These are phyloP conservation scores for Xestia xanthographa DNA, from an alignment of 2,888 invertebrate genomes.

Conservation along the genomic window DNA sequence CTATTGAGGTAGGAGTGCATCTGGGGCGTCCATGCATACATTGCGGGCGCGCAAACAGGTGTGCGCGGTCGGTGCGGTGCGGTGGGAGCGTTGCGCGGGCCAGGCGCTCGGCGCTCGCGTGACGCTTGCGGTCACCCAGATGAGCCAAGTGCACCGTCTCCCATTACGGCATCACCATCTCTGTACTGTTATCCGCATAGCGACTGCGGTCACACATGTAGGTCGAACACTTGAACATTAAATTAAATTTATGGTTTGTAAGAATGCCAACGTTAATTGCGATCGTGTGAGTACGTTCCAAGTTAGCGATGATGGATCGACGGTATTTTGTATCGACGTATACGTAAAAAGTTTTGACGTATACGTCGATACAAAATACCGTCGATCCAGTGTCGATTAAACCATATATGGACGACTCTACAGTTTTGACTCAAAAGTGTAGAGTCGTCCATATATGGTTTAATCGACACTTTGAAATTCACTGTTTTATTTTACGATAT, in stretches of 20 bases:
- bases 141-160: constrained; percentile 74
- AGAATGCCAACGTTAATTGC: constrained; percentile 81
- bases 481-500: constrained; percentile 38
- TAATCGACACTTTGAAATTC: constrained; percentile 24
- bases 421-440: constrained; percentile 30
- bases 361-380: too few relatives aligned
- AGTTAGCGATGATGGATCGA: constrained; percentile 49
- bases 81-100: constrained; percentile 1
- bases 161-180: constrained; percentile 74
- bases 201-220: constrained; percentile 83
- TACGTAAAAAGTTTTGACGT: too few relatives aligned
- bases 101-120: constrained; percentile 58
- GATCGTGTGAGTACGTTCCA: constrained; percentile 54
- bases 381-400: too few relatives aligned
- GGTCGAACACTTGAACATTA: constrained; percentile 84
- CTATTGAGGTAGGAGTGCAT: constrained; percentile 41
- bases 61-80: constrained; percentile 27
- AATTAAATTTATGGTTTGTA: constrained; percentile 84
- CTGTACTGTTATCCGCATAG: constrained; percentile 86
- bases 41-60: constrained; percentile 65
- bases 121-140: constrained; percentile 84
- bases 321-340: constrained; percentile 35
- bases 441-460: constrained; percentile 22
- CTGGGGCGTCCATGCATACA: constrained; percentile 57
- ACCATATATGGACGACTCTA: too few relatives aligned